Conservation (phyloP, 2,797 vertebrate species). For the Sebastiscus tertius region DNA sequence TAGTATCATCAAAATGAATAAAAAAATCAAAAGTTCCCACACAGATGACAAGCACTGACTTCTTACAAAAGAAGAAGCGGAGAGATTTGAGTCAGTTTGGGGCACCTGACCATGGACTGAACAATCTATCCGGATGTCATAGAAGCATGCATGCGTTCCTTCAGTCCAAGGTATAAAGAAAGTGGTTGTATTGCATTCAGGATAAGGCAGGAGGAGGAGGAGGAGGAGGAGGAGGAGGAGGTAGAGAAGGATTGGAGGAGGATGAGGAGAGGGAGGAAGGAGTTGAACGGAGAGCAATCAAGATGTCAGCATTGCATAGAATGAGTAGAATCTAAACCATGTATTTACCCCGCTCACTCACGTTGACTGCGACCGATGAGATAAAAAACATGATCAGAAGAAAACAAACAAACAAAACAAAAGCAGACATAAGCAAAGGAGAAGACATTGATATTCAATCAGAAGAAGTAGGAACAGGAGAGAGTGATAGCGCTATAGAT, state of each 20-base stretch:
- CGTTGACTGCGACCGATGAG: constrained; percentile 95
- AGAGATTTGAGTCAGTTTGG: constrained; percentile 58
- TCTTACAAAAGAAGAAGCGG: constrained; percentile 51
- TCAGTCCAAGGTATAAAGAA: constrained; percentile 69
- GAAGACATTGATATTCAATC: constrained; percentile 84
- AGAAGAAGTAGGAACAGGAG: constrained; percentile 78
- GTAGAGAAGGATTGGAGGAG: constrained; percentile 8
- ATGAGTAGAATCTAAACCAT: constrained; percentile 86
- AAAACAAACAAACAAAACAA: constrained; percentile 84
- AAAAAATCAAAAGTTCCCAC: constrained; percentile 24
- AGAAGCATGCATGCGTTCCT: constrained; percentile 82
- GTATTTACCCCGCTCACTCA: constrained; percentile 99
- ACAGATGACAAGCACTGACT: constrained; percentile 75
- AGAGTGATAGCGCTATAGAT: constrained; percentile 62
- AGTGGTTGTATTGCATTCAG: constrained; percentile 74
- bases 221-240: background rate
- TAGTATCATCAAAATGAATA: constrained; percentile 65
- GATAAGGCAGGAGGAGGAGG: constrained; percentile 25
- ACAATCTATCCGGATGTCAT: constrained; percentile 62
- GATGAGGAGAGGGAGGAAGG: constrained; percentile 24
- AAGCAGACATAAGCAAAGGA: constrained; percentile 86
- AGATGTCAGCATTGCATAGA: constrained; percentile 80
- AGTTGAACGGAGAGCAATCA: constrained; percentile 69
- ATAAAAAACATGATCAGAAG: constrained; percentile 86
- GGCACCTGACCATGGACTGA: constrained; percentile 52